phyloP scores from a whole-genome alignment of 2,113 vertebrate species.

The Pimephales promelas region DNA sequence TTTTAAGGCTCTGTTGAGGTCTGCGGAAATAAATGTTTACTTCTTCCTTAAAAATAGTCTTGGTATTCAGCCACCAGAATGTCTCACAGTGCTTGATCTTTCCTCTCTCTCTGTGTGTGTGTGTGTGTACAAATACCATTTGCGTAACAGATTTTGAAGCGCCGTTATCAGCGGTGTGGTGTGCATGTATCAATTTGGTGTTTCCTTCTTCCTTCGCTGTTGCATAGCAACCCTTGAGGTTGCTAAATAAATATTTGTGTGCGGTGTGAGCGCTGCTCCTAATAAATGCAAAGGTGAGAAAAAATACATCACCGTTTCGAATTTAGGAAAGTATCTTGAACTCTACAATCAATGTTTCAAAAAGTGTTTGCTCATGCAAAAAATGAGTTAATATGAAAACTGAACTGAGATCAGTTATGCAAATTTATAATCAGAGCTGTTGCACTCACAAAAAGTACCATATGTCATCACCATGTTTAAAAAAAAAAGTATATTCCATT shows the following conservation, averaged over 20 bases:
- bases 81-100: neutral
- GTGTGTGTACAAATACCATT: neutral
- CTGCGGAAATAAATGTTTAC: constrained; percentile 26
- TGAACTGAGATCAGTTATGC: neutral
- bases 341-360: neutral
- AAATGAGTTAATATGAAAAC: neutral
- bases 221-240: neutral
- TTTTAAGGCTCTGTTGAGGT: constrained; percentile 5
- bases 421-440: neutral
- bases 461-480: too few relatives aligned
- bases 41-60: constrained; percentile 34
- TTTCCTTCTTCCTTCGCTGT: constrained; percentile 18
- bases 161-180: neutral
- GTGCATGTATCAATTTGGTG: constrained; percentile 2
- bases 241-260: constrained; percentile 28
- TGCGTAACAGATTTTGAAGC: constrained; percentile 12
- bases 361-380: neutral
- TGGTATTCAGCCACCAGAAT: constrained; percentile 8
- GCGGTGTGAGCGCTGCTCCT: neutral
- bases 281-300: constrained; percentile 13
- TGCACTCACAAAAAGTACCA: neutral
- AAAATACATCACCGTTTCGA: neutral
- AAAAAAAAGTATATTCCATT: neutral
- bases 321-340: neutral
- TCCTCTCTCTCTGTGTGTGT: neutral